These are phyloP conservation scores for Litoditis marina DNA, from an alignment of 2,888 invertebrate species.

Conservation along the genomic window DNA sequence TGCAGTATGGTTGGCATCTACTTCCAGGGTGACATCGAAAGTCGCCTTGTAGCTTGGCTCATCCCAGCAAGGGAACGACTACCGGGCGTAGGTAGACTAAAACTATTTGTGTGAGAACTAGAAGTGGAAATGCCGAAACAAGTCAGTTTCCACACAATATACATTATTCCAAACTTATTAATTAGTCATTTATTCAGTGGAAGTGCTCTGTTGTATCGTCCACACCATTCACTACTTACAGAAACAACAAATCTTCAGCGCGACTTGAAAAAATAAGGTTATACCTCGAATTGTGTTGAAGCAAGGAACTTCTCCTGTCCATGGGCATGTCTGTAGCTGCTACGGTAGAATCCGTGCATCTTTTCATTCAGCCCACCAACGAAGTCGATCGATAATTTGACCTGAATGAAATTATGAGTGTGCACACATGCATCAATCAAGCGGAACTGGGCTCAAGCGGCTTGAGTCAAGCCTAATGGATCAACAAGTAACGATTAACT, in stretches of 20 bases:
- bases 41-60: constrained; percentile 83
- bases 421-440: no score
- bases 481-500: no score
- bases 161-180: no score
- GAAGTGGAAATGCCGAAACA: no score
- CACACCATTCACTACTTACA: no score
- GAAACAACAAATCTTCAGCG: neutral
- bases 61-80: constrained; percentile 87
- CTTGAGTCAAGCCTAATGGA: no score
- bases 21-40: constrained; percentile 77
- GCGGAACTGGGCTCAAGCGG: no score
- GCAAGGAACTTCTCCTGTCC: constrained; percentile 71
- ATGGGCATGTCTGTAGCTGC: constrained; percentile 69
- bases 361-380: constrained; percentile 79
- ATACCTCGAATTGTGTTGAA: constrained; percentile 60
- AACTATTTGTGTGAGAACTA: no score
- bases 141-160: no score
- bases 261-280: neutral
- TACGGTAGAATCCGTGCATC: constrained; percentile 84
- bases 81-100: constrained; percentile 71
- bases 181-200: no score
- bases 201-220: no score
- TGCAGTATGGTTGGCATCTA: constrained; percentile 78
- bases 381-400: constrained; percentile 74
- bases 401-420: no score